Evolutionary conservation across 2,888 invertebrate genomes (phyloP), one percentile per base, ranked within the genome.

Genomic region (Pollenia labialis): DNA sequence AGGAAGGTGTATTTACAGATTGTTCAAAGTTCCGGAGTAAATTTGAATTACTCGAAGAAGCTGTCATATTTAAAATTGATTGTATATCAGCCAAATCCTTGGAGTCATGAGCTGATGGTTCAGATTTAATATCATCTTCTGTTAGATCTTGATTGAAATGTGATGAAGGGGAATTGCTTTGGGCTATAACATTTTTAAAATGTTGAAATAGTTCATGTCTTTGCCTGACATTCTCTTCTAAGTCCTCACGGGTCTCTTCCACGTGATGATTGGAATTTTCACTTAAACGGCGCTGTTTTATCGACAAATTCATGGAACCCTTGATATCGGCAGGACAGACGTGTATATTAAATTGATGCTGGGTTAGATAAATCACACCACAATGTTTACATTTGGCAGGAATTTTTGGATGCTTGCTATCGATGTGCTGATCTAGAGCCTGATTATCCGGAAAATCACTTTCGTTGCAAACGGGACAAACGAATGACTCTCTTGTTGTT

Each of bases 41-140:
- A 90, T 95, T 95, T 42, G 95, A 95, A 56, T 95, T 94, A 46
- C 92, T 93, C 4, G 93, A 93, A 10, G 93, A 93, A 14, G 96
- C 96, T 46, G 97, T 96, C 89, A 97, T 96, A 32, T 96, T 96
- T 76, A 97, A 94, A 88, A 97, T 97, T 44, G 97, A 96, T 91
- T 96, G 97, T 88, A 98, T 97, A 90, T 97, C 97, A 62, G 97
- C 97, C 87, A 97, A 94, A 90, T 98, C 97, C 91, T 96, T 96
- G 44, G 95, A 95, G 88, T 94, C 94, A 89, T 95, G 95, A 48
- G 94, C 94, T 85, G 90, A 89, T n/a, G 89, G 88, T 54, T 90
- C 89, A 1, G 89, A 88, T 69, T 89, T 85, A 46, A 89, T 88
- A 9, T 88, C 85, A n/a, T 89, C 89, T 8, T 89, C 85, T 23